Evolutionary conservation across 2,113 vertebrate genomes (phyloP).

Genomic region (Dasyornis broadbenti): DNA sequence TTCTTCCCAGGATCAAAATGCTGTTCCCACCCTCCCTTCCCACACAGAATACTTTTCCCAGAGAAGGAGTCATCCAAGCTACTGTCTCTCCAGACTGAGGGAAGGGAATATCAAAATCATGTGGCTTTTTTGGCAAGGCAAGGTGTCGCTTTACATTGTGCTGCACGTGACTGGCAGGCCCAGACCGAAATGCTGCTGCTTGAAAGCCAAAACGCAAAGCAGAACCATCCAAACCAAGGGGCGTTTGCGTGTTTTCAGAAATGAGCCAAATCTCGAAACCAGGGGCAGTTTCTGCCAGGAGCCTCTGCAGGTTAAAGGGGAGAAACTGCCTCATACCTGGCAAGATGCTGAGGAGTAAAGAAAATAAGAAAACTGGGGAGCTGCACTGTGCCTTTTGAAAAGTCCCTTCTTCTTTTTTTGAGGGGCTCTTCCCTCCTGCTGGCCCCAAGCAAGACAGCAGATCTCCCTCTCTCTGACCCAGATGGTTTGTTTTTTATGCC

Average conservation of each 20-base stretch:
- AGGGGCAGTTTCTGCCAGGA: not conserved
- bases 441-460: not conserved
- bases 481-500: rapidly evolving
- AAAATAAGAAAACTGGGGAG: not conserved
- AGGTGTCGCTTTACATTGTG: not conserved
- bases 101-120: not conserved
- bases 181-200: not conserved
- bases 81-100: not conserved
- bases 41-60: not conserved
- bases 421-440: not conserved
- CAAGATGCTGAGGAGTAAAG: not conserved
- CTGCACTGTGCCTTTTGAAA: not conserved
- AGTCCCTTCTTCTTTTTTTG: not conserved
- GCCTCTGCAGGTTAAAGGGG: not conserved
- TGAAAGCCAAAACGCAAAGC: not conserved
- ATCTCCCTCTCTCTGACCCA: not conserved
- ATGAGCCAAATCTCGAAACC: not conserved
- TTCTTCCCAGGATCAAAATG: not conserved
- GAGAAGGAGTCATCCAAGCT: not conserved
- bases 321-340: not conserved
- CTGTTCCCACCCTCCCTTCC: not conserved
- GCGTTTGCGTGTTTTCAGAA: not conserved
- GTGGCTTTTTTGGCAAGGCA: not conserved
- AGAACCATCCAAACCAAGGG: not conserved
- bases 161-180: not conserved